A percentile compares a stretch with the other conserved stretches of the same genome.
Evolutionary conservation across 1,140 invertebrate genomes (phyloP).

Genomic region (Drosophila sturtevanti): DNA sequence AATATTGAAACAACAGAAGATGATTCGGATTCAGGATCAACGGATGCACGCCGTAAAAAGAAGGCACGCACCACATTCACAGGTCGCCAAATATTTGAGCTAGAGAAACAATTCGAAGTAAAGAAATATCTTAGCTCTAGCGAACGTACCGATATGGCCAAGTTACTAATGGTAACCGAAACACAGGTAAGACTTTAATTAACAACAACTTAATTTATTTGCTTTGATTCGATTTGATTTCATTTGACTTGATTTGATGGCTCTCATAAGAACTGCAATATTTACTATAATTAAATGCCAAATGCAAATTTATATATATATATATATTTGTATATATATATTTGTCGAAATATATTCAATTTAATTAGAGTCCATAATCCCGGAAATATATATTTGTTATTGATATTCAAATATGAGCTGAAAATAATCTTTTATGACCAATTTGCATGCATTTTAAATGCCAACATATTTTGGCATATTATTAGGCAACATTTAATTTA

Average conservation of each 20-base stretch:
- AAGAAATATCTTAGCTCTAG: constrained; percentile 98
- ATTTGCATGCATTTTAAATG: background rate
- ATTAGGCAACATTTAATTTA: background rate
- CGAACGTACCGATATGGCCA: constrained; percentile 96
- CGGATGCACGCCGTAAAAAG: constrained; percentile 91
- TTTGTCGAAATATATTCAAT: background rate
- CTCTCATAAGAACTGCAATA: background rate
- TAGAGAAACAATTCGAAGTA: constrained; percentile 97
- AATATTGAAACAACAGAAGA: constrained; percentile 83
- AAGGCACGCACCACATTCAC: constrained; percentile 98
- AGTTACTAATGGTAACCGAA: constrained; percentile 96
- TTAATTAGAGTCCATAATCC: background rate
- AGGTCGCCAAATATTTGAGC: constrained; percentile 96
- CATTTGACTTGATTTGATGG: too few relatives aligned
- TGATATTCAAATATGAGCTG: background rate
- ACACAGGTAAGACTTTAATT: constrained; percentile 89
- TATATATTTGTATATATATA: background rate
- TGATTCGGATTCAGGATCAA: constrained; percentile 85
- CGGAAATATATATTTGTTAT: background rate
- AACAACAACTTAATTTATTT: too few relatives aligned
- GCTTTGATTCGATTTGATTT: too few relatives aligned
- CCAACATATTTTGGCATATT: background rate
- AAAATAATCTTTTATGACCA: background rate
- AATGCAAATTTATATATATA: background rate
- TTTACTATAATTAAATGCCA: constrained; percentile 14